A percentile compares a stretch with the other conserved stretches of the same genome.
These are phyloP conservation scores for Volucella inflata DNA, from an alignment of 2,888 invertebrate species.

Conservation along the genomic window DNA sequence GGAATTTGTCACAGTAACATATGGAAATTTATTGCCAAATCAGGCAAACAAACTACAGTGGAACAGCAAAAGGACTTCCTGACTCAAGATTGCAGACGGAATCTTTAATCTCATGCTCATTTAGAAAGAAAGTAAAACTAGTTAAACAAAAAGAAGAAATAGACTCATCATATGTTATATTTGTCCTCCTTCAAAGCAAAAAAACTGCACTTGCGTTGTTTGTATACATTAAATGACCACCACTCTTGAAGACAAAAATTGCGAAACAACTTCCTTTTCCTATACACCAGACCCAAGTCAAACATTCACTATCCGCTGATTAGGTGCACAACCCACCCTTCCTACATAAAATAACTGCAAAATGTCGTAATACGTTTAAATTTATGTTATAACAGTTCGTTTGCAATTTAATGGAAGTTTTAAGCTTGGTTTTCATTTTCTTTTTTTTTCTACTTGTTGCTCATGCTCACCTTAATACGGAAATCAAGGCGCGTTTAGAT, in stretches of 20 bases:
- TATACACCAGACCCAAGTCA: constrained; percentile 6
- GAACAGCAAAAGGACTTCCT: too few species aligned
- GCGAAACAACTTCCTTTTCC: constrained; percentile 15
- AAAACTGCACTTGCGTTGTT: too few species aligned
- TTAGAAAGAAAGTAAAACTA: too few species aligned
- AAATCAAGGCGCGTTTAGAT: constrained; percentile 16
- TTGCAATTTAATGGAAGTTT: constrained; percentile 39
- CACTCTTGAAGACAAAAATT: background rate
- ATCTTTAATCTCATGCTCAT: too few species aligned
- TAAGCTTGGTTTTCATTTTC: background rate
- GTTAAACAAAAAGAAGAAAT: too few species aligned
- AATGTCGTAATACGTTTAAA: constrained; percentile 50
- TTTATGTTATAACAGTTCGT: constrained; percentile 24
- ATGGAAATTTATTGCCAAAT: too few species aligned
- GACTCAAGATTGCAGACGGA: too few species aligned
- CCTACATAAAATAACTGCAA: constrained; percentile 46
- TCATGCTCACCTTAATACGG: constrained; percentile 13
- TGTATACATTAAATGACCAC: too few species aligned
- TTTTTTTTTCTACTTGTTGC: constrained; percentile 8
- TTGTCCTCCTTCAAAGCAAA: too few species aligned
- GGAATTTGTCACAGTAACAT: too few species aligned
- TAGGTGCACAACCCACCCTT: constrained; percentile 22
- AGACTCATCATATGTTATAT: too few species aligned
- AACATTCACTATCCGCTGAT: constrained; percentile 3
- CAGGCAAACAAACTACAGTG: too few species aligned